These are phyloP conservation scores for Tineola bisselliella DNA, from an alignment of 2,888 invertebrate species.

Conservation along the genomic window DNA sequence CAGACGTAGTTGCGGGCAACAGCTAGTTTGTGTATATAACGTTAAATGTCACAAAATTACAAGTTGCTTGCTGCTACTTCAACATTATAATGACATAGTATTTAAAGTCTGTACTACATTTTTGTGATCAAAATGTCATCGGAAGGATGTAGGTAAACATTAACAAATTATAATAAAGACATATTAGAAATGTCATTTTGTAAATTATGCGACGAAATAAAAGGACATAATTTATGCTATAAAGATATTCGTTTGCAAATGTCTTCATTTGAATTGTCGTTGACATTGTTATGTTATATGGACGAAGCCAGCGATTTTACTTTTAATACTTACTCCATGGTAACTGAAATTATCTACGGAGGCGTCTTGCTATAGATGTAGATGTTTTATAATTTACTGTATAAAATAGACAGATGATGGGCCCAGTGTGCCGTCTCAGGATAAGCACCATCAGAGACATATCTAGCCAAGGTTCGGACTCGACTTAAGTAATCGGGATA, in stretches of 20 bases:
- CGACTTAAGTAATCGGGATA: too few relatives aligned
- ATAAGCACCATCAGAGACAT: too few relatives aligned
- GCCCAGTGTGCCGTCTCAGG: too few relatives aligned
- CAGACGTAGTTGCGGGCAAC: too few relatives aligned
- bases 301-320: background rate
- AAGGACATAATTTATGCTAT: background rate
- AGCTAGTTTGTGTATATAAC: background rate
- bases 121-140: slow-evolving; percentile 7
- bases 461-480: too few relatives aligned
- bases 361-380: too few relatives aligned
- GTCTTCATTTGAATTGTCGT: background rate
- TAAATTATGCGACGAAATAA: background rate
- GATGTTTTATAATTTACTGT: too few relatives aligned
- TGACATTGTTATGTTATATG: background rate
- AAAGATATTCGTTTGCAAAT: background rate
- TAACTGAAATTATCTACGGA: too few relatives aligned
- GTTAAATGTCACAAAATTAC: background rate
- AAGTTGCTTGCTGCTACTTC: background rate
- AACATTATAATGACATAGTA: background rate
- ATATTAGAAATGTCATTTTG: background rate
- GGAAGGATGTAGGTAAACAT: background rate
- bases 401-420: too few relatives aligned
- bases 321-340: too few relatives aligned
- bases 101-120: background rate
- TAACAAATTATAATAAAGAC: slow-evolving; percentile 1